Evolutionary conservation across 35 echinoderm and acorn worm species (phyloP).

Genomic region (Ophioderma brevispina): DNA sequence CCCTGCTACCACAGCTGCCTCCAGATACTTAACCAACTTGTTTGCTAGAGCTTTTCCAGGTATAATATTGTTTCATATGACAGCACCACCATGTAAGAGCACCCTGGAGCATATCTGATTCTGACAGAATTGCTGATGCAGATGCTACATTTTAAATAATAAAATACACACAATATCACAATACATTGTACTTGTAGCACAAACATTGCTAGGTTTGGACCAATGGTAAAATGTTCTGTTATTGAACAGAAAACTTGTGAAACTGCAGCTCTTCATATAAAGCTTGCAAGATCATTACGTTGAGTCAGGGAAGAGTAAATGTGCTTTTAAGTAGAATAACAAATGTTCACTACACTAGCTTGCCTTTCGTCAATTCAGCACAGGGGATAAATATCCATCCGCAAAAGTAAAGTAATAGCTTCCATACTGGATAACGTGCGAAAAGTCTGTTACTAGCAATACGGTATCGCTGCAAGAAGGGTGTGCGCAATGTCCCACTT

Average conservation of each 20-base stretch:
- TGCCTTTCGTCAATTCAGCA: slow-evolving; percentile 66
- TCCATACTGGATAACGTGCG: slow-evolving; percentile 72
- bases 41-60: too few species aligned
- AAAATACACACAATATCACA: too few species aligned
- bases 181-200: too few species aligned
- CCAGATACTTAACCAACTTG: too few species aligned
- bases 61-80: too few species aligned
- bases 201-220: too few species aligned
- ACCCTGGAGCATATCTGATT: too few species aligned
- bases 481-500: slow-evolving; percentile 59
- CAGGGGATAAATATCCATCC: slow-evolving; percentile 87
- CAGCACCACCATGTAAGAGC: too few species aligned
- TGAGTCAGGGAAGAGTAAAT: neutral
- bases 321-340: slow-evolving; percentile 2
- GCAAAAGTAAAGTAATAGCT: slow-evolving; percentile 92
- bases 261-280: neutral
- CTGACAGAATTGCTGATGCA: too few species aligned
- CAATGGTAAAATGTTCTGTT: too few species aligned
- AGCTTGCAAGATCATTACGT: neutral
- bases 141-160: too few species aligned
- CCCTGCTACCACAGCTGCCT: too few species aligned
- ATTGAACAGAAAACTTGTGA: neutral
- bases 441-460: slow-evolving; percentile 77
- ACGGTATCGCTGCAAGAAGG: slow-evolving; percentile 80
- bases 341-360: neutral